Evolutionary conservation across 2,113 vertebrate species (phyloP).

Genomic region (Mesoclemmys tuberculata): DNA sequence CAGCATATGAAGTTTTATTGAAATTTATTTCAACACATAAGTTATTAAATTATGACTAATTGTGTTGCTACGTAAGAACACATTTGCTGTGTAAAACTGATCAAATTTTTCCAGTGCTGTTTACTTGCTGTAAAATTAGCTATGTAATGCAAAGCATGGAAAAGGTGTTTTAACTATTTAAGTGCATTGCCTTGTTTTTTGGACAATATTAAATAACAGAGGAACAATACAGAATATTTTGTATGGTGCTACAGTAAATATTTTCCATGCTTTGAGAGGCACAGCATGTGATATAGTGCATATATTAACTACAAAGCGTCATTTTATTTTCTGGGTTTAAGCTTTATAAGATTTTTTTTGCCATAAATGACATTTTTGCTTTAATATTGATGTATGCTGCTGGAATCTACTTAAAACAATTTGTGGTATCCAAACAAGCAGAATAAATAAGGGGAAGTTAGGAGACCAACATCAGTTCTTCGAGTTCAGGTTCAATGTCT

Average conservation of each 20-base stretch:
- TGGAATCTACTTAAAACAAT: neutral
- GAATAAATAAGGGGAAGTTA: neutral
- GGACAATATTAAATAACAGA: neutral
- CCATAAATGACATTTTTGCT: neutral
- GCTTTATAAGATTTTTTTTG: neutral
- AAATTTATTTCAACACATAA: neutral
- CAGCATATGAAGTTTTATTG: neutral
- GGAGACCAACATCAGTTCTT: neutral
- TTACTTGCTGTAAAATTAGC: conserved; percentile 14
- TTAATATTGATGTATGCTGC: neutral
- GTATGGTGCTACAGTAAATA: conserved; percentile 14
- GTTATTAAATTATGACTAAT: neutral
- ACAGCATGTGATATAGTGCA: conserved; percentile 8
- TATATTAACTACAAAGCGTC: neutral
- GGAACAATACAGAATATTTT: neutral
- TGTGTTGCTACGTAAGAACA: neutral
- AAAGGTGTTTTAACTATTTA: neutral
- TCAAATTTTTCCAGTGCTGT: neutral
- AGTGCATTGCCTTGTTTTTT: neutral
- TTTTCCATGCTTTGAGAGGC: neutral
- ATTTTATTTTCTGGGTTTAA: neutral
- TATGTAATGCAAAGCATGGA: neutral
- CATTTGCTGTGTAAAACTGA: neutral
- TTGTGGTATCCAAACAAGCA: neutral
- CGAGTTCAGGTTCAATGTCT: neutral